Evolutionary conservation across 1,140 invertebrate genomes (phyloP).

Genomic region (Trichonephila clavipes): DNA sequence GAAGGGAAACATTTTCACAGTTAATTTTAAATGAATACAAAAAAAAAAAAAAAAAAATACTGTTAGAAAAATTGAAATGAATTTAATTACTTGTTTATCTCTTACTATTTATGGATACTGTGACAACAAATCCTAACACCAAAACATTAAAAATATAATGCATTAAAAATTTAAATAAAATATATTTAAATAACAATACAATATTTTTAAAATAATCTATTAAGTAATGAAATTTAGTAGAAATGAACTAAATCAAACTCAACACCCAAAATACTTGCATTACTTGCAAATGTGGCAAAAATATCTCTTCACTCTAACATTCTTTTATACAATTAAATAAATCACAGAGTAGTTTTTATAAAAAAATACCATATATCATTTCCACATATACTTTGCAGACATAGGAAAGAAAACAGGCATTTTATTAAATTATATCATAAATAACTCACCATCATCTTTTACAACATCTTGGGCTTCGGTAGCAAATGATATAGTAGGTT

Average conservation of each 20-base stretch:
- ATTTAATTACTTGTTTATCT: no score
- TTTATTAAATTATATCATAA: neutral
- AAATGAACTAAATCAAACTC: neutral
- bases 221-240: no score
- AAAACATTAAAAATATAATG: no score
- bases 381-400: neutral
- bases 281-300: neutral
- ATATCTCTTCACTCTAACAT: neutral
- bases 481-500: slow-evolving; percentile 96
- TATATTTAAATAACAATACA: no score
- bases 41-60: no score
- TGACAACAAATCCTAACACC: no score
- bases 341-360: neutral
- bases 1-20: no score
- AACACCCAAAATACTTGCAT: neutral
- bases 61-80: no score
- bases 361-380: neutral
- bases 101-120: no score
- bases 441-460: slow-evolving; percentile 84
- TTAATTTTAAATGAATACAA: no score
- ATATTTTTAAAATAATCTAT: no score
- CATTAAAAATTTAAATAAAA: no score
- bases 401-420: neutral
- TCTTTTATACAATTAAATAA: neutral
- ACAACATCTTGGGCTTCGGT: slow-evolving; percentile 94